phyloP scores from a whole-genome alignment of 1,140 invertebrate genomes.

The Brachionus sp. region DNA sequence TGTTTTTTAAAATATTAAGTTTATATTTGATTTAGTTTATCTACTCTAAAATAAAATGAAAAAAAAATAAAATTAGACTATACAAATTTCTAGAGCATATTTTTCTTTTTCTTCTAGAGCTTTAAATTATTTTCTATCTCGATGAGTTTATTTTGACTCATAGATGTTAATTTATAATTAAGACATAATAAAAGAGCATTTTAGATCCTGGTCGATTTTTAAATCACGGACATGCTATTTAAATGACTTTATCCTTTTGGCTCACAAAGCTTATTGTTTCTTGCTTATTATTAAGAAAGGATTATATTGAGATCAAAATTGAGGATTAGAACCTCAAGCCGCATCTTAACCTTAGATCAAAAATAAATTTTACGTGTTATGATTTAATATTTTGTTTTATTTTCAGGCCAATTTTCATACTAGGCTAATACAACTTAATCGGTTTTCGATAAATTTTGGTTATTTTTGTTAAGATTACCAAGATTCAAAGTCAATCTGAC shows the following conservation, averaged over 20 bases:
- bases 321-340: neutral
- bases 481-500: neutral
- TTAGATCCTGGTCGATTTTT: neutral
- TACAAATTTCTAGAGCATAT: neutral
- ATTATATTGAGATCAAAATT: neutral
- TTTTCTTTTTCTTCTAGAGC: neutral
- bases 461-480: neutral
- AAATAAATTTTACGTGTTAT: neutral
- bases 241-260: slow-evolving; percentile 1
- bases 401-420: neutral
- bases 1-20: slow-evolving; percentile 2
- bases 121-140: neutral
- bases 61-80: too few relatives aligned
- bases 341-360: neutral
- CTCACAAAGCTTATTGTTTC: neutral
- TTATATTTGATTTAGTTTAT: neutral
- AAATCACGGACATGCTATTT: neutral
- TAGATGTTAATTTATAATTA: neutral
- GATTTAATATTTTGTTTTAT: neutral
- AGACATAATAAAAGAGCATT: neutral
- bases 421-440: neutral
- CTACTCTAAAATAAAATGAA: neutral
- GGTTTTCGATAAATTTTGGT: neutral
- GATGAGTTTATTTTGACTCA: neutral
- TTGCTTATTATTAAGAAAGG: neutral